Evolutionary conservation across 2,113 vertebrate species (phyloP).

Genomic region (Climacteris rufus): DNA sequence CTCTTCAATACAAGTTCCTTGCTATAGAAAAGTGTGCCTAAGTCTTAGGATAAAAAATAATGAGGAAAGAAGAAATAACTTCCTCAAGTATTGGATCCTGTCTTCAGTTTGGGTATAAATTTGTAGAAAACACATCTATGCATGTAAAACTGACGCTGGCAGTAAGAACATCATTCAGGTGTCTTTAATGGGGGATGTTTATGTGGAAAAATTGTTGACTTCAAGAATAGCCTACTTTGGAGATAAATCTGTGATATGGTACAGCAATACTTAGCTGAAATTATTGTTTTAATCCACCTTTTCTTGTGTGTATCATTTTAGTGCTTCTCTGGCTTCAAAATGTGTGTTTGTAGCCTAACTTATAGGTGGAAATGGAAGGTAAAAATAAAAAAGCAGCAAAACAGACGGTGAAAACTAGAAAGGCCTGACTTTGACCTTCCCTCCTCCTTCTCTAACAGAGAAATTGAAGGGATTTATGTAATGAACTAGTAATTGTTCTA

Average conservation of each 20-base stretch:
- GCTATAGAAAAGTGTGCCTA: not conserved
- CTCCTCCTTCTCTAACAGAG: not conserved
- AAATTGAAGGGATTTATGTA: not conserved
- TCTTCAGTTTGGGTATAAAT: not conserved
- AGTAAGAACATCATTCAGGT: not conserved
- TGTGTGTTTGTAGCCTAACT: not conserved
- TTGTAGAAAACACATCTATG: not conserved
- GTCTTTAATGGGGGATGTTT: not conserved
- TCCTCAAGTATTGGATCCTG: not conserved
- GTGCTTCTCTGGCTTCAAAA: not conserved
- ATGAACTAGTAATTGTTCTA: not conserved
- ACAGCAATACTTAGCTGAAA: not conserved
- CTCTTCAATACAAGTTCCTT: not conserved
- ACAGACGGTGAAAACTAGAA: not conserved
- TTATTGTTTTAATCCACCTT: not conserved
- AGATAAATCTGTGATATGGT: not conserved
- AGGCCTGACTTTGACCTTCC: not conserved
- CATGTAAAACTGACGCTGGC: not conserved
- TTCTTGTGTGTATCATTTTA: not conserved
- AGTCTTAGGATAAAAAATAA: not conserved
- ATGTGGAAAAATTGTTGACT: not conserved
- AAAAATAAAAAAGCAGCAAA: not conserved
- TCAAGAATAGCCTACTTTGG: not conserved
- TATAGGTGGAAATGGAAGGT: not conserved
- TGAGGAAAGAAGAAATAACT: not conserved